Conservation (phyloP, 1,140 invertebrate species). For the Drosophila tristis region DNA sequence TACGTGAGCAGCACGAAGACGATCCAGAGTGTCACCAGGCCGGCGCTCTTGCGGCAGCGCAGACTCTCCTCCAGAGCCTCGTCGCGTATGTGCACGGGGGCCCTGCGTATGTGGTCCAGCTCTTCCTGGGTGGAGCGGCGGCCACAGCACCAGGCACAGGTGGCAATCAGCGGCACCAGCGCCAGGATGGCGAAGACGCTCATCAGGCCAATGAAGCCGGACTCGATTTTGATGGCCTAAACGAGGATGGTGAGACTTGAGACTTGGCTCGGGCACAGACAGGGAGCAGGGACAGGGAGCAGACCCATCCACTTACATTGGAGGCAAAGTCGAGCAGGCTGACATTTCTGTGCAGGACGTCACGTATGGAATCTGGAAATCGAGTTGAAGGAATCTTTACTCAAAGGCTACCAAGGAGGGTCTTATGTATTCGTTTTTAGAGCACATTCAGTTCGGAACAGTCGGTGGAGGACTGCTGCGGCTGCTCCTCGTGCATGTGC, state of each 20-base stretch:
- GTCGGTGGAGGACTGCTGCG: conserved; percentile 10
- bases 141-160: conserved; percentile 79
- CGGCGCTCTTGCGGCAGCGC: conserved; percentile 77
- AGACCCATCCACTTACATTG: conserved; percentile 63
- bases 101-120: conserved; percentile 61
- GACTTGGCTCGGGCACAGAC: neutral
- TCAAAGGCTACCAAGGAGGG: no score
- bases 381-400: neutral
- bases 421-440: neutral
- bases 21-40: conserved; percentile 81
- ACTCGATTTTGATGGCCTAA: conserved; percentile 84
- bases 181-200: conserved; percentile 81
- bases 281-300: no score
- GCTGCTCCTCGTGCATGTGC: conserved; percentile 43
- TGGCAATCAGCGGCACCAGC: conserved; percentile 74
- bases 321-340: conserved; percentile 75
- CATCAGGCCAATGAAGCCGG: conserved; percentile 84
- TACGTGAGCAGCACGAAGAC: conserved; percentile 84
- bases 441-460: neutral
- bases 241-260: no score
- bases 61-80: conserved; percentile 68
- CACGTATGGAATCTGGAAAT: conserved; percentile 68
- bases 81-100: conserved; percentile 71
- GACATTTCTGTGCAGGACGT: conserved; percentile 79
- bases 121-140: conserved; percentile 66